A percentile compares a stretch with the other conserved stretches of the same genome.
Conservation (phyloP, 2,888 invertebrate genomes). For the Dysmachus trigonus region DNA sequence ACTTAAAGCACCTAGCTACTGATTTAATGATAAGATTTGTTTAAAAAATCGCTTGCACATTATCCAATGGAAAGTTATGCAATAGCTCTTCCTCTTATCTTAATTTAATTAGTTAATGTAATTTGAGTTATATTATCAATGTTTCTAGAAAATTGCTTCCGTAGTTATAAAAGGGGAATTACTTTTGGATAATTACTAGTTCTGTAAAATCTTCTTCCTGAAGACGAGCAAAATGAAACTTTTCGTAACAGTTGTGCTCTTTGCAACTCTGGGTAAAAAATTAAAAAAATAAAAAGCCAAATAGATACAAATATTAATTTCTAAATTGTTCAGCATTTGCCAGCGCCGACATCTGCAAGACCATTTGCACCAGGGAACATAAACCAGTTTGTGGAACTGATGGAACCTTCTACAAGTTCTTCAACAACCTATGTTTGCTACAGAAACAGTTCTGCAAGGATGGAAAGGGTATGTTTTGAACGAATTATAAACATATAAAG, state of each 20-base stretch:
- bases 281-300: background rate
- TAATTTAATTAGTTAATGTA: background rate
- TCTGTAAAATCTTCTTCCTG: background rate
- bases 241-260: background rate
- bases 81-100: background rate
- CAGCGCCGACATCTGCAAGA: background rate
- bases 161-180: background rate
- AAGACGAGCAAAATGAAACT: background rate
- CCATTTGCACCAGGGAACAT: background rate
- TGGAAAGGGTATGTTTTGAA: background rate
- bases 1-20: background rate
- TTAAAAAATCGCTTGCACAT: background rate
- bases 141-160: background rate
- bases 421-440: background rate
- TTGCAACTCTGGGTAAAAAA: background rate
- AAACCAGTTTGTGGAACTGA: slow-evolving; percentile 16
- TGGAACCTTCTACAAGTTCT: background rate
- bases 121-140: background rate
- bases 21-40: background rate
- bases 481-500: background rate
- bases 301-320: background rate
- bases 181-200: background rate
- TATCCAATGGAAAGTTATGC: background rate
- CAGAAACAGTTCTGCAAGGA: background rate
- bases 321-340: background rate